Evolutionary conservation across 2,113 vertebrate genomes (phyloP).

Genomic region (Papio anubis): DNA sequence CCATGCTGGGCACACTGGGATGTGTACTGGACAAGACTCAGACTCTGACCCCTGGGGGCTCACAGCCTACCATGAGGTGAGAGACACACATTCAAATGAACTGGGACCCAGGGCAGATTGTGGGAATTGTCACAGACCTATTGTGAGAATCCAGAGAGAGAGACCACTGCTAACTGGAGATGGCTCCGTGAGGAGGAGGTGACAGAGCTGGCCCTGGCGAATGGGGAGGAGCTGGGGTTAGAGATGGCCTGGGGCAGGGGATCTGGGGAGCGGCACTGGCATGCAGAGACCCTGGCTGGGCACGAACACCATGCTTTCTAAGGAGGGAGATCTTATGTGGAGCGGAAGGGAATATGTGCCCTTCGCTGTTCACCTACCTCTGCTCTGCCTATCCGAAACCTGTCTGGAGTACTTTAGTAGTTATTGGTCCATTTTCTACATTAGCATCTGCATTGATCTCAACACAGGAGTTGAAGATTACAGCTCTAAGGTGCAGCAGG

Average conservation of each 20-base stretch:
- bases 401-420: neutral
- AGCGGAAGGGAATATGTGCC: neutral
- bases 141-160: neutral
- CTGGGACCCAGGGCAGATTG: neutral
- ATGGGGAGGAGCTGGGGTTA: neutral
- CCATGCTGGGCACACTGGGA: neutral
- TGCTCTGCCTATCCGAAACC: neutral
- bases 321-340: accelerated
- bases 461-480: neutral
- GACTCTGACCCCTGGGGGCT: neutral
- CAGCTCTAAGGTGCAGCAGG: neutral
- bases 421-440: neutral
- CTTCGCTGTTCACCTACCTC: neutral
- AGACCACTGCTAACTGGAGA: neutral
- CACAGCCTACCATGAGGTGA: neutral
- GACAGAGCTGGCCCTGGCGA: neutral
- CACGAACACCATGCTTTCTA: neutral
- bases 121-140: neutral
- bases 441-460: neutral
- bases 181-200: neutral
- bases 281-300: neutral
- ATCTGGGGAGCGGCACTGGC: neutral
- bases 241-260: neutral
- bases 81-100: neutral
- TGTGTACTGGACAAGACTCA: neutral